These are phyloP conservation scores for Colossoma macropomum DNA, from an alignment of 2,113 vertebrate genomes.

Conservation along the genomic window DNA sequence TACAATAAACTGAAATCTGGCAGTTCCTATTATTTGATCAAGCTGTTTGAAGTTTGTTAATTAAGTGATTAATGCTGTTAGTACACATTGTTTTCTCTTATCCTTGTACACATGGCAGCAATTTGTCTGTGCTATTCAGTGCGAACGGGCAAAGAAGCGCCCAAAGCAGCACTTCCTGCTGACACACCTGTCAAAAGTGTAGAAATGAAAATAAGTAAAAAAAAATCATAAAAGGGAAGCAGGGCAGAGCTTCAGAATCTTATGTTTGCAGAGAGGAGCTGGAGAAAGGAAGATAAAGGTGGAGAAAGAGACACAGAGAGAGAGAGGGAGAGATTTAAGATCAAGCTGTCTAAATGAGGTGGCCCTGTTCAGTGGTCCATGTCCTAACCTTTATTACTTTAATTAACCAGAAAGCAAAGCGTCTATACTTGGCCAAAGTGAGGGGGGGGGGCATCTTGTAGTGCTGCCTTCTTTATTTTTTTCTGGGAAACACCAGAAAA, in stretches of 20 bases:
- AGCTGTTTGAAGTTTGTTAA: slow-evolving; percentile 3
- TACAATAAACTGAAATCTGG: no score
- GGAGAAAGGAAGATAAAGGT: neutral
- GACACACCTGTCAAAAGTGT: slow-evolving; percentile 23
- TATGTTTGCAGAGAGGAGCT: no score
- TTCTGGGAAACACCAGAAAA: no score
- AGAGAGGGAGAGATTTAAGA: slow-evolving; percentile 25
- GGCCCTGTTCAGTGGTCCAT: slow-evolving; percentile 25
- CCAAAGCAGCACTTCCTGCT: neutral
- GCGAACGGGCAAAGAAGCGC: neutral
- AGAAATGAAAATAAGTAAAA: neutral
- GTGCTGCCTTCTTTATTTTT: neutral
- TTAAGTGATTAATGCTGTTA: neutral
- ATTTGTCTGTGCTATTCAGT: neutral
- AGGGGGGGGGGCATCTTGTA: neutral
- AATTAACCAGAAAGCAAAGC: slow-evolving; percentile 38
- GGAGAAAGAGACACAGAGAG: neutral
- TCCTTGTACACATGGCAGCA: neutral
- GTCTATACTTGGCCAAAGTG: slow-evolving; percentile 4
- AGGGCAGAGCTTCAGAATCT: no score
- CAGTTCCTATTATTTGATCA: neutral
- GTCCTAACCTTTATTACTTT: slow-evolving; percentile 52
- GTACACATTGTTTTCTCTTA: neutral
- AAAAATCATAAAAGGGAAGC: no score
- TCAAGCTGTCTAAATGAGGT: slow-evolving; percentile 21